These are phyloP conservation scores for Mus spretus DNA, from an alignment of 2,797 vertebrate genomes.

Conservation along the genomic window DNA sequence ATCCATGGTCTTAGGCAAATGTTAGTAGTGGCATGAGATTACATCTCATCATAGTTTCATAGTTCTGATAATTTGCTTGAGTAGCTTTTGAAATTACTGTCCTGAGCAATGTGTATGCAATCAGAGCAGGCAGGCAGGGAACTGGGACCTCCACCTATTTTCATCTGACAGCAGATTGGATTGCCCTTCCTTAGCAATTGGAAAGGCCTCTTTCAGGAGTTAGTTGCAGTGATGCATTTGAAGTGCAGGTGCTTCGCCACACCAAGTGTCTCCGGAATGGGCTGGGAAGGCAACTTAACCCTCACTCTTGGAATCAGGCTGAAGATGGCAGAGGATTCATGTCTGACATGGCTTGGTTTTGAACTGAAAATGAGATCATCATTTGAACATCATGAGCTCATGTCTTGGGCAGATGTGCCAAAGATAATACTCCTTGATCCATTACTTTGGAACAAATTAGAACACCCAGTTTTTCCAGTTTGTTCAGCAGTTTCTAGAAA, in stretches of 20 bases:
- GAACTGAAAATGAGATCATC: neutral
- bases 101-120: slow-evolving; percentile 50
- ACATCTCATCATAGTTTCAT: slow-evolving; percentile 62
- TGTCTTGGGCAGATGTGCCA: slow-evolving; percentile 18
- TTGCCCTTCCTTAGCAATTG: slow-evolving; percentile 71
- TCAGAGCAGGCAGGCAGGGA: slow-evolving; percentile 73
- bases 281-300: slow-evolving; percentile 51
- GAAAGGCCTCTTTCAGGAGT: slow-evolving; percentile 75
- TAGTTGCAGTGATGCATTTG: slow-evolving; percentile 75
- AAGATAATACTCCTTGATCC: slow-evolving; percentile 28
- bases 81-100: slow-evolving; percentile 68
- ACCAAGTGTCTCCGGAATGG: slow-evolving; percentile 51
- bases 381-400: slow-evolving; percentile 12
- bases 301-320: slow-evolving; percentile 69
- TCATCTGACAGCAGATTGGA: slow-evolving; percentile 74
- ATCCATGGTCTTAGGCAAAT: slow-evolving; percentile 40
- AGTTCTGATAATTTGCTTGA: slow-evolving; percentile 71
- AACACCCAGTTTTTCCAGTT: slow-evolving; percentile 33
- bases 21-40: slow-evolving; percentile 49
- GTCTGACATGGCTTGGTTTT: neutral
- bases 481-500: neutral
- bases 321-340: slow-evolving; percentile 11
- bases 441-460: slow-evolving; percentile 43
- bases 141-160: slow-evolving; percentile 77
- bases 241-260: slow-evolving; percentile 63